A percentile compares a stretch with the other conserved stretches of the same genome.
Conservation (phyloP, 2,113 vertebrate genomes). For the Tursiops truncatus region DNA sequence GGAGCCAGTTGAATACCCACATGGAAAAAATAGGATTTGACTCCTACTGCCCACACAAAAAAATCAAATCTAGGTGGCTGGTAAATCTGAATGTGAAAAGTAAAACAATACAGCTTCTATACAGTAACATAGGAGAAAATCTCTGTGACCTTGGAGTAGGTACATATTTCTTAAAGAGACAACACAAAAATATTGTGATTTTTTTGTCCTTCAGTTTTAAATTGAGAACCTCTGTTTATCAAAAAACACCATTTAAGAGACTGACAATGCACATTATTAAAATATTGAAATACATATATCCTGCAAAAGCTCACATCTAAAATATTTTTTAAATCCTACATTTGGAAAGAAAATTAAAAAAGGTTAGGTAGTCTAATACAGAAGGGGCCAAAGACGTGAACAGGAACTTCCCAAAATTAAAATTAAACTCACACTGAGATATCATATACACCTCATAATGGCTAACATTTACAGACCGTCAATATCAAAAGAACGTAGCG, state of each 20-base stretch:
- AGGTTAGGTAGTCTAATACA: neutral
- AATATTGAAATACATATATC: neutral
- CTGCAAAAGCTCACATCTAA: neutral
- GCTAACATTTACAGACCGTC: neutral
- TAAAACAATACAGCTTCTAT: neutral
- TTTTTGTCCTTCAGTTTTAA: neutral
- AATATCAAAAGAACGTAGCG: neutral
- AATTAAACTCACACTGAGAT: neutral
- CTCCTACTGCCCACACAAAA: neutral
- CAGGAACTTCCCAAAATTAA: neutral
- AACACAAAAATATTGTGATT: neutral
- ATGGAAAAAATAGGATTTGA: neutral
- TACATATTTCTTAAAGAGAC: neutral
- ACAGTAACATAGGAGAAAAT: neutral
- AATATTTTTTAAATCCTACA: neutral
- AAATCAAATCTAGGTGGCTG: neutral
- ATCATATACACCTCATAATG: neutral
- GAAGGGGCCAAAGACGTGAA: neutral
- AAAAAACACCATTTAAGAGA: constrained; percentile 18
- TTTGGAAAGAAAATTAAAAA: neutral
- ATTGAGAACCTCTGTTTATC: neutral
- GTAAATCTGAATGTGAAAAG: neutral
- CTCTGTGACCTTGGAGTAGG: neutral
- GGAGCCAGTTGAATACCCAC: neutral
- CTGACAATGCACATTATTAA: neutral